These are phyloP conservation scores for Corella eumyota DNA, from an alignment of 23 tunicate genomes.

Conservation along the genomic window DNA sequence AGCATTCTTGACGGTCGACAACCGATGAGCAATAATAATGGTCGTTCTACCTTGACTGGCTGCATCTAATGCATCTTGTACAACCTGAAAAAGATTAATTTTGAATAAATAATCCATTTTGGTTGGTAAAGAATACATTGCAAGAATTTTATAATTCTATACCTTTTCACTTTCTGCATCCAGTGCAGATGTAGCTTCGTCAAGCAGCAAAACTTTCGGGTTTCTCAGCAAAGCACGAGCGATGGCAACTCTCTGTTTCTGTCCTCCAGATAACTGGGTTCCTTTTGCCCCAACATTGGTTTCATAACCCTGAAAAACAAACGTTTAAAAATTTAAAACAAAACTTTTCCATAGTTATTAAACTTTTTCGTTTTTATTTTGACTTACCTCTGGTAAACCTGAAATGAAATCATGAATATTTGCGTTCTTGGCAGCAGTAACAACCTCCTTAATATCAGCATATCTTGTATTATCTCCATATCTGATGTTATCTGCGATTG, in stretches of 20 bases:
- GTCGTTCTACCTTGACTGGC: conserved; percentile 71
- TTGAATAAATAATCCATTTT: no score
- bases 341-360: background rate
- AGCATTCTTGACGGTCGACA: conserved; percentile 84
- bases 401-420: conserved; percentile 71
- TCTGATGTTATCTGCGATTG: conserved; percentile 76
- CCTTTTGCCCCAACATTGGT: conserved; percentile 97
- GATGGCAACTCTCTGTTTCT: conserved; percentile 94
- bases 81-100: conserved; percentile 34
- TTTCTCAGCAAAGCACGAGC: conserved; percentile 94
- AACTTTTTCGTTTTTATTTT: background rate
- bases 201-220: conserved; percentile 85
- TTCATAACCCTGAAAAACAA: conserved; percentile 55
- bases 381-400: conserved; percentile 69
- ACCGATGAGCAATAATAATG: conserved; percentile 85
- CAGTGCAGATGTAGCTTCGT: conserved; percentile 98
- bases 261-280: conserved; percentile 94
- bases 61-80: conserved; percentile 53
- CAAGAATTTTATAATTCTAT: background rate
- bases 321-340: background rate
- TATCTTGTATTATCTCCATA: conserved; percentile 69
- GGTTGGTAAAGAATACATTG: no score
- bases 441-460: conserved; percentile 55
- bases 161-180: conserved; percentile 88
- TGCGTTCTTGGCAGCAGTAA: conserved; percentile 73